Evolutionary conservation across 2,113 vertebrate species (phyloP).

Genomic region (Syngnathus typhle): DNA sequence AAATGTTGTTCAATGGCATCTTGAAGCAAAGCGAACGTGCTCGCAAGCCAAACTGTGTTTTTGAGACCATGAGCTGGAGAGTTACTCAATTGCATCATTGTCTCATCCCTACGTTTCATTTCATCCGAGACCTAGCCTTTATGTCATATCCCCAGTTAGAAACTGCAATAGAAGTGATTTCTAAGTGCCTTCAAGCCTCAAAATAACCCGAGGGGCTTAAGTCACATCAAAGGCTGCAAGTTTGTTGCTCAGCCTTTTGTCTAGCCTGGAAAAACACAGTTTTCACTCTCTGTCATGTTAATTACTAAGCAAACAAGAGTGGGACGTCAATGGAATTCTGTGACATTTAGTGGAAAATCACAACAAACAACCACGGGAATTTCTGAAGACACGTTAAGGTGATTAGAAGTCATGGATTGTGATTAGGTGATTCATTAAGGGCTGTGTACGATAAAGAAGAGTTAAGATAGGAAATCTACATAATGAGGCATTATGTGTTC

Average conservation of each 20-base stretch:
- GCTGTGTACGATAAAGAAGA: neutral
- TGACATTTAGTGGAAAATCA: neutral
- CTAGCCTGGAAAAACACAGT: slow-evolving; percentile 7
- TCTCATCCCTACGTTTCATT: neutral
- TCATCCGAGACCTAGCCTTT: neutral
- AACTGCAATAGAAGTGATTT: no score
- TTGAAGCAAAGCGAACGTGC: neutral
- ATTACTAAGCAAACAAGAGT: slow-evolving; percentile 17
- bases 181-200: neutral
- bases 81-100: neutral
- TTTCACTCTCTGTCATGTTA: slow-evolving; percentile 31
- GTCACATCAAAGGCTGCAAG: slow-evolving; percentile 12
- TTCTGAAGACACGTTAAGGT: neutral
- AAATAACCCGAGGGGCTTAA: neutral
- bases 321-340: slow-evolving; percentile 15
- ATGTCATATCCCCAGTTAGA: neutral
- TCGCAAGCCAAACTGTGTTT: no score
- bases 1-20: neutral
- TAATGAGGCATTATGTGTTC: no score
- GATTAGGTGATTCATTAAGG: neutral
- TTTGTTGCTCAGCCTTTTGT: slow-evolving; percentile 5
- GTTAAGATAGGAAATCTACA: neutral
- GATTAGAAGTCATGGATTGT: neutral
- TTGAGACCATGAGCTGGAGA: neutral
- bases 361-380: neutral